phyloP scores from a whole-genome alignment of 2,888 invertebrate species.

The Drosophila mulleri region DNA sequence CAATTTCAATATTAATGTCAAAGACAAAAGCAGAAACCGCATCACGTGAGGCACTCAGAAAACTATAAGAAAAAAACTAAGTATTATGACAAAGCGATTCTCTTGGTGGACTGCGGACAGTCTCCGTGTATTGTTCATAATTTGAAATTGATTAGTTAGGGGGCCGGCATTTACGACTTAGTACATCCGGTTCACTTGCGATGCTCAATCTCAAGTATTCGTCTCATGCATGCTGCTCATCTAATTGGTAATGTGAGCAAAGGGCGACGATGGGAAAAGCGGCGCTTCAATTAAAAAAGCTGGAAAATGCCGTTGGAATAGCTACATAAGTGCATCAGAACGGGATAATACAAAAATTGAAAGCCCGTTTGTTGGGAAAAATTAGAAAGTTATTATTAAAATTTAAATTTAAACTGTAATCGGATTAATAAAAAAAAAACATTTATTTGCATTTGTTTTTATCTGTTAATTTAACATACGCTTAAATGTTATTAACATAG shows the following conservation, averaged over 20 bases:
- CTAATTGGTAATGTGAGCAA: slow-evolving; percentile 58
- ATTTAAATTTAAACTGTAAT: background rate
- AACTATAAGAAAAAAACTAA: background rate
- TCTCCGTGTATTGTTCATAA: slow-evolving; percentile 58
- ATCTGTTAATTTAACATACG: slow-evolving; percentile 6
- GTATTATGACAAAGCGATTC: slow-evolving; percentile 24
- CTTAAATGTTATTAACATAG: slow-evolving; percentile 8
- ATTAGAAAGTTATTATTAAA: background rate
- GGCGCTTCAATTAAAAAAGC: slow-evolving; percentile 63
- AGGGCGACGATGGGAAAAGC: slow-evolving; percentile 51
- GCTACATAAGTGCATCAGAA: slow-evolving; percentile 37
- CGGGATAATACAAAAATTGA: slow-evolving; percentile 5
- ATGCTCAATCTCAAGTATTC: slow-evolving; percentile 37
- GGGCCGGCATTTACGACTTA: slow-evolving; percentile 30
- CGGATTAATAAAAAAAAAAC: background rate
- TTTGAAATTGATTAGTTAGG: slow-evolving; percentile 65
- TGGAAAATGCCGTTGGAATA: slow-evolving; percentile 63
- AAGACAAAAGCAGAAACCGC: slow-evolving; percentile 65
- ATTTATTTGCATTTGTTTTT: background rate
- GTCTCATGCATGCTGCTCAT: slow-evolving; percentile 46
- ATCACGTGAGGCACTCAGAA: slow-evolving; percentile 56
- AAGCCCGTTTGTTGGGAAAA: slow-evolving; percentile 19
- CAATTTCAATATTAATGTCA: slow-evolving; percentile 64
- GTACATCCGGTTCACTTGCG: slow-evolving; percentile 63
- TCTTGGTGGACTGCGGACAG: slow-evolving; percentile 35